Conservation (phyloP, 2,113 vertebrate genomes). For the Dendropsophus ebraccatus region DNA sequence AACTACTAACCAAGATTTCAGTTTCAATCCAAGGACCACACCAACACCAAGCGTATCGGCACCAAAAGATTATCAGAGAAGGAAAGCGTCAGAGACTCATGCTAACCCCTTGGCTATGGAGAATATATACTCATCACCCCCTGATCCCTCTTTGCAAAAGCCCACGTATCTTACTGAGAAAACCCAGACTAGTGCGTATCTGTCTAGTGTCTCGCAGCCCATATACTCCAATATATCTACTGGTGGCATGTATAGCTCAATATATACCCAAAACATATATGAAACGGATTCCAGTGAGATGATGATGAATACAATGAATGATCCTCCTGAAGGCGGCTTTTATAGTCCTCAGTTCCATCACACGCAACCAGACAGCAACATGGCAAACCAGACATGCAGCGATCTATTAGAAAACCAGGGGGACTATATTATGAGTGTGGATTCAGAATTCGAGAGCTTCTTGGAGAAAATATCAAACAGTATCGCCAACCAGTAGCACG, state of each 20-base stretch:
- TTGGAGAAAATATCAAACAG: conserved; percentile 20
- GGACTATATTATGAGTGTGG: conserved; percentile 27
- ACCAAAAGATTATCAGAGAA: neutral
- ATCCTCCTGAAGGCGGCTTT: neutral
- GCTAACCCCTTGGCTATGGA: neutral
- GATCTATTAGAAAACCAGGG: neutral
- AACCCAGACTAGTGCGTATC: neutral
- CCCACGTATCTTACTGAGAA: neutral
- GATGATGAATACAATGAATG: neutral
- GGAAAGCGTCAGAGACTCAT: neutral
- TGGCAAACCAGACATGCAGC: neutral
- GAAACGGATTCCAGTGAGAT: neutral
- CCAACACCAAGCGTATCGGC: neutral
- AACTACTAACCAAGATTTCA: neutral
- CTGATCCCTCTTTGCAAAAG: neutral
- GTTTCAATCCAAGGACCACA: neutral
- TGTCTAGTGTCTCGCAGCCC: neutral
- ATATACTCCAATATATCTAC: neutral
- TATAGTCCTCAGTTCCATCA: neutral
- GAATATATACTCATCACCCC: neutral
- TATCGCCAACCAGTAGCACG: conserved; percentile 2
- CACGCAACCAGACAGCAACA: neutral
- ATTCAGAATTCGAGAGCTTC: conserved; percentile 24
- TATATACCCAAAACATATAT: neutral
- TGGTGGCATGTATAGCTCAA: neutral